phyloP scores from a whole-genome alignment of 2,888 invertebrate species.

The Keiferia lycopersicella region DNA sequence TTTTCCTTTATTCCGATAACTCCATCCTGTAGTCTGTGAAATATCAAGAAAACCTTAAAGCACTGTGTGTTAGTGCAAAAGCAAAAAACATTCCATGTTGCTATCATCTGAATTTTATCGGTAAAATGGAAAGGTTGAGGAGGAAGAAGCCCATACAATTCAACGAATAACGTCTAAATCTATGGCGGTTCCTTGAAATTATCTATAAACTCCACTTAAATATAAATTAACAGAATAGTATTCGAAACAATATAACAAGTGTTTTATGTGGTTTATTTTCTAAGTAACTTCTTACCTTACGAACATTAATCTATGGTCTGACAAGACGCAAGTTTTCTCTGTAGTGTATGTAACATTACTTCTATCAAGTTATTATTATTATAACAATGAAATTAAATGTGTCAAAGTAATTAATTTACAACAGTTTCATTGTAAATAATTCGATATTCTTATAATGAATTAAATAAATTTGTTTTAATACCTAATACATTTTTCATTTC shows the following conservation, averaged over 20 bases:
- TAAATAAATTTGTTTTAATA: conserved; percentile 81
- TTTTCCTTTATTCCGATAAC: background rate
- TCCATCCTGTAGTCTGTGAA: background rate
- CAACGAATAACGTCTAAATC: background rate
- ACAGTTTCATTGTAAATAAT: conserved; percentile 80
- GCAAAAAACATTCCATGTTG: conserved; percentile 76
- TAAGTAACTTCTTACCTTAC: conserved; percentile 74
- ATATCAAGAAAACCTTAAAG: background rate
- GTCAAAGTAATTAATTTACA: conserved; percentile 67
- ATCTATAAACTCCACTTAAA: background rate
- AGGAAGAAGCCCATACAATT: background rate
- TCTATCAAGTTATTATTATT: conserved; percentile 62
- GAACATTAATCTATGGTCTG: conserved; percentile 77
- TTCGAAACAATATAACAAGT: conserved; percentile 72
- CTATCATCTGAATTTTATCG: conserved; percentile 41
- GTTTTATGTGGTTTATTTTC: conserved; percentile 67
- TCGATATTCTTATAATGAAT: conserved; percentile 76
- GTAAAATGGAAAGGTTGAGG: background rate
- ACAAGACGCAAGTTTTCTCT: conserved; percentile 79
- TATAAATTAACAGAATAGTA: conserved; percentile 53
- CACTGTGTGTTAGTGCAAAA: conserved; percentile 35
- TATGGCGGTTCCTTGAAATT: background rate
- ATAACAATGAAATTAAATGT: conserved; percentile 76
- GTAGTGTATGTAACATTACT: conserved; percentile 74
- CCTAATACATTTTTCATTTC: conserved; percentile 51